A percentile compares a stretch with the other conserved stretches of the same genome.
Conservation (phyloP, 2,113 vertebrate genomes). For the Eptesicus fuscus region DNA sequence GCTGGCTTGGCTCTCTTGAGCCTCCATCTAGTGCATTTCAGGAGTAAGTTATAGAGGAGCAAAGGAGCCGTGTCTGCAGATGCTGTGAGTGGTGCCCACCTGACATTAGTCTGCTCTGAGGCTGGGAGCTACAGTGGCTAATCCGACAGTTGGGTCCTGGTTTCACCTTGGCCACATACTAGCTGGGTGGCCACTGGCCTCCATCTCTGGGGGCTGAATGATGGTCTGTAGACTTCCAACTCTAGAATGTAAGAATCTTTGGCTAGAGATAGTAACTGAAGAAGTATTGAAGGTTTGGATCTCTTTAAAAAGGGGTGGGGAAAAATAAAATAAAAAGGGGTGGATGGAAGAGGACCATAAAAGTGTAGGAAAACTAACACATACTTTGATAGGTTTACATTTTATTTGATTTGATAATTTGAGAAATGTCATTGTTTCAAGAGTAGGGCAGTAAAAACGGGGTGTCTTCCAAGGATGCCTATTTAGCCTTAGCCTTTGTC, state of each 20-base stretch:
- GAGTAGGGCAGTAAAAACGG: neutral
- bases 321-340: too few relatives aligned
- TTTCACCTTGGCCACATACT: neutral
- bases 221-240: neutral
- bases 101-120: neutral
- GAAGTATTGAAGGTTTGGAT: neutral
- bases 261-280: neutral
- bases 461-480: neutral
- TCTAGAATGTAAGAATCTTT: neutral
- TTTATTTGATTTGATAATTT: neutral
- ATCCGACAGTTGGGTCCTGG: neutral
- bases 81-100: neutral
- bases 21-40: neutral
- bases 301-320: neutral
- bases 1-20: neutral
- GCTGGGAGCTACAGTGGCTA: neutral
- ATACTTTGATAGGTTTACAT: neutral
- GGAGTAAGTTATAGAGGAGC: neutral
- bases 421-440: neutral
- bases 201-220: neutral
- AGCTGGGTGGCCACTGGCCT: fast-evolving
- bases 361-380: neutral
- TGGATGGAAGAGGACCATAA: neutral
- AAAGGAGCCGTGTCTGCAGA: fast-evolving
- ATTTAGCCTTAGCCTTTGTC: neutral